Base-by-base conservation (phyloP, 1,140 invertebrate species). In the Drosophila ironensis region DNA sequence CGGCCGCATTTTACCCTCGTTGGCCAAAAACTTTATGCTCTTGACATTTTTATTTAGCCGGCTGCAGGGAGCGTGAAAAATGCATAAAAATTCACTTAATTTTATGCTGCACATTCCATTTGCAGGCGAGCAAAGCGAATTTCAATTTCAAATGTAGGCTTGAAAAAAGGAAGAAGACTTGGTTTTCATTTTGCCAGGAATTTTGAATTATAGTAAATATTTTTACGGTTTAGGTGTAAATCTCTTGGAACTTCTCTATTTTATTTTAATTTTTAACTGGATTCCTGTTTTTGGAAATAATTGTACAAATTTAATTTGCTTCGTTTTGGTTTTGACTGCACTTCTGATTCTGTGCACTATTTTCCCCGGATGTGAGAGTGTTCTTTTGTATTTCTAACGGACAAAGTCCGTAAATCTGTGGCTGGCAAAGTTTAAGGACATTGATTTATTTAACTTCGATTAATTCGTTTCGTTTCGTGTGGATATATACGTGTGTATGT, bases 391-490 rank as follows among this genome's bases (percentile, higher is more conserved):
- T 25, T 22, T 42, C 41, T 12, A 33, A 33, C n/a, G 25, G 37
- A 17, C 41, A 19, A 3, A 46, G 51, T 50, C 45, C 53, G 46
- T 75, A 88, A 88, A 88, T 88, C 86, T 88, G 54, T 72, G 61
- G 42, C 37, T 46, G 38, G 57, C 6, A 63, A 87, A 77, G 69
- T 75, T 80, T 80, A 77, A 81, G 66, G 86, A 88, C 86, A 78
- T 88, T 88, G 86, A 88, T 88, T 88, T 88, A 88, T 88, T 88
- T 88, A 56, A 88, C 69, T 88, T 88, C 86, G 86, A 88, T 88
- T 88, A 88, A 88, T 88, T 82, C 70, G 73, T 87, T 88, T 81
- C 60, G 45, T 67, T 28, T 40, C 38, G 50, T 40, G 35, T 6
- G 7, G 8, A 12, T 45, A n/a, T 24, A 30, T 64, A 47, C 47